These are phyloP conservation scores for Leucophenga varia DNA, from an alignment of 1,140 invertebrate species.

Conservation along the genomic window DNA sequence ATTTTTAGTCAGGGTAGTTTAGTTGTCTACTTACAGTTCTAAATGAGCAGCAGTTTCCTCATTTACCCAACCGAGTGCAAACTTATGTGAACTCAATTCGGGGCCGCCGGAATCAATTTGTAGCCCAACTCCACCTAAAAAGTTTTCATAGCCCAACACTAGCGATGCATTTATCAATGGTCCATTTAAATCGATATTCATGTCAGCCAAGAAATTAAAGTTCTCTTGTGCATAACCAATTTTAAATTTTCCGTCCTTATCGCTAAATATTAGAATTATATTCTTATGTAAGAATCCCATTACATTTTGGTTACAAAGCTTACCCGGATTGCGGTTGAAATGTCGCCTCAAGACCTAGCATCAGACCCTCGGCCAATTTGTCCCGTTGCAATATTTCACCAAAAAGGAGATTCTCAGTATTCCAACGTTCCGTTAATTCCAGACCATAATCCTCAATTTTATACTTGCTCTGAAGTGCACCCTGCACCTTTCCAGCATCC, in stretches of 20 bases:
- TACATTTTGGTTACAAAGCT: too few relatives aligned
- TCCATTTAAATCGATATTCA: slow-evolving; percentile 3
- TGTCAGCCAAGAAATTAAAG: slow-evolving; percentile 20
- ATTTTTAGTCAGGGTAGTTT: neutral
- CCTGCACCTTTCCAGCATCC: slow-evolving; percentile 32
- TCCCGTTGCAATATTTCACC: slow-evolving; percentile 35
- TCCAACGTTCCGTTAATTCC: slow-evolving; percentile 35
- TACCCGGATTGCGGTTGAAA: slow-evolving; percentile 24
- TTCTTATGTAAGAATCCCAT: too few relatives aligned
- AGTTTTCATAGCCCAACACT: slow-evolving; percentile 27
- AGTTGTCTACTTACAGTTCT: slow-evolving; percentile 39
- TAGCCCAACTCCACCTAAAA: slow-evolving; percentile 21
- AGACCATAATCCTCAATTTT: slow-evolving; percentile 34
- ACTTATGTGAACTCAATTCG: neutral
- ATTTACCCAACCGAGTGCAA: slow-evolving; percentile 30
- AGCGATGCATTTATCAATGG: slow-evolving; percentile 15
- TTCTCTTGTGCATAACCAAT: slow-evolving; percentile 25
- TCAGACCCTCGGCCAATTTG: slow-evolving; percentile 29
- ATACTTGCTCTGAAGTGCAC: slow-evolving; percentile 35
- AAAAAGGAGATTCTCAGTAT: slow-evolving; percentile 30
- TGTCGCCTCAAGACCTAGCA: slow-evolving; percentile 26
- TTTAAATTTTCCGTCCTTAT: slow-evolving; percentile 17
- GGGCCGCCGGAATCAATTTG: slow-evolving; percentile 3
- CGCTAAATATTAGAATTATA: slow-evolving; percentile 10
- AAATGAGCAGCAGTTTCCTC: slow-evolving; percentile 25